Percentiles rank a stretch among this genome's conserved stretches.
Evolutionary conservation across 64 coral and sea anemone genomes (phyloP).

Genomic region (Cladopsammia gracilis): DNA sequence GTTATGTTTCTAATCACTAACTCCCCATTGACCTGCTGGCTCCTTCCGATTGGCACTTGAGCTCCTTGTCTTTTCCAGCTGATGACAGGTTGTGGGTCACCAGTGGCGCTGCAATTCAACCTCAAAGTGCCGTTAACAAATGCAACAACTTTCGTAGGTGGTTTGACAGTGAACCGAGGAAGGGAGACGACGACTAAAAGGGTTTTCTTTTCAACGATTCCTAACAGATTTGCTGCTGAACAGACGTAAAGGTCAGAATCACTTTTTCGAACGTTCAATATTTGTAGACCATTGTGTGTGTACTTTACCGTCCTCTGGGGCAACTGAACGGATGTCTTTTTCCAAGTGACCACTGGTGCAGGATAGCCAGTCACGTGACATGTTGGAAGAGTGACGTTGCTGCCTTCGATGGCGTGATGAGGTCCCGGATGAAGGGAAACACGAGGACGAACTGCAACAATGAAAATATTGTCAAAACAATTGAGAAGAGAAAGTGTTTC

Average conservation of each 20-base stretch:
- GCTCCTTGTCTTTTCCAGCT: neutral
- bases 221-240: conserved; percentile 43
- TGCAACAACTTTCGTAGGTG: neutral
- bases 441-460: neutral
- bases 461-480: too few species aligned
- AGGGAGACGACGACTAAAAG: neutral
- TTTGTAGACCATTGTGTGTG: neutral
- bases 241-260: conserved; percentile 63
- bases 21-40: neutral
- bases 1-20: conserved; percentile 10
- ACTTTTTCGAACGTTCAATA: neutral
- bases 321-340: conserved; percentile 35
- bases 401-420: neutral
- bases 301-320: neutral
- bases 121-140: neutral
- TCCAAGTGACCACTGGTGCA: conserved; percentile 53
- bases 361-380: conserved; percentile 70
- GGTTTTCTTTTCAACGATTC: neutral
- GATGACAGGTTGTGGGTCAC: neutral
- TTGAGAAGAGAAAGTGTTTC: too few species aligned
- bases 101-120: neutral
- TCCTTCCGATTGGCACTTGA: neutral
- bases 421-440: conserved; percentile 35
- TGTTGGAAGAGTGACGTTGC: conserved; percentile 32
- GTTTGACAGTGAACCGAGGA: neutral